Conservation (phyloP, 2,113 vertebrate genomes). For the Notarius quadriscutis region DNA sequence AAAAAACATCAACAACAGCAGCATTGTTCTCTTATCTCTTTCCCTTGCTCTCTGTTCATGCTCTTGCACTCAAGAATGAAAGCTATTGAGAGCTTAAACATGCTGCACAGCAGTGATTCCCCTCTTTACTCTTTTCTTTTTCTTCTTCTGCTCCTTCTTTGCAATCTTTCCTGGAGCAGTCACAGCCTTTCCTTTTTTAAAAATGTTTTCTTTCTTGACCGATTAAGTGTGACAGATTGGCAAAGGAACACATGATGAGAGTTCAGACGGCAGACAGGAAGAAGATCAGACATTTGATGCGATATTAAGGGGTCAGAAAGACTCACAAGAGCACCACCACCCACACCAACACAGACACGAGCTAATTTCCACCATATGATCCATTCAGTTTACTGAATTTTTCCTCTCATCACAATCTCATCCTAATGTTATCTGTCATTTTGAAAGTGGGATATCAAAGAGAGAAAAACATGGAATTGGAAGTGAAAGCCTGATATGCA, state of each 20-base stretch:
- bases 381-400: conserved; percentile 1
- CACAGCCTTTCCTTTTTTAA: conserved; percentile 50
- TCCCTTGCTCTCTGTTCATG: conserved; percentile 57
- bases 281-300: conserved; percentile 77
- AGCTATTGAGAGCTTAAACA: conserved; percentile 66
- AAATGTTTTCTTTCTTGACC: conserved; percentile 66
- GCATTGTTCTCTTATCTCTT: conserved; percentile 69
- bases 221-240: conserved; percentile 78
- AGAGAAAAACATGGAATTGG: conserved; percentile 54
- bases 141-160: conserved; percentile 44
- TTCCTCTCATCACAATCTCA: neutral
- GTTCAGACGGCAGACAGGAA: conserved; percentile 75
- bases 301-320: conserved; percentile 77
- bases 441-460: conserved; percentile 6
- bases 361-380: conserved; percentile 38
- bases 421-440: conserved; percentile 10
- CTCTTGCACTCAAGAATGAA: conserved; percentile 65
- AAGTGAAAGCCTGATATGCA: conserved; percentile 71
- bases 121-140: conserved; percentile 45
- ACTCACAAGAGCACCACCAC: conserved; percentile 48
- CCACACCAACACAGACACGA: conserved; percentile 31
- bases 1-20: conserved; percentile 29
- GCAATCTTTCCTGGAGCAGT: conserved; percentile 61
- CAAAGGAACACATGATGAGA: conserved; percentile 75
- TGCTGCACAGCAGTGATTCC: conserved; percentile 65